These are phyloP conservation scores for Bicyclus anynana DNA, from an alignment of 1,140 invertebrate genomes.

Conservation along the genomic window DNA sequence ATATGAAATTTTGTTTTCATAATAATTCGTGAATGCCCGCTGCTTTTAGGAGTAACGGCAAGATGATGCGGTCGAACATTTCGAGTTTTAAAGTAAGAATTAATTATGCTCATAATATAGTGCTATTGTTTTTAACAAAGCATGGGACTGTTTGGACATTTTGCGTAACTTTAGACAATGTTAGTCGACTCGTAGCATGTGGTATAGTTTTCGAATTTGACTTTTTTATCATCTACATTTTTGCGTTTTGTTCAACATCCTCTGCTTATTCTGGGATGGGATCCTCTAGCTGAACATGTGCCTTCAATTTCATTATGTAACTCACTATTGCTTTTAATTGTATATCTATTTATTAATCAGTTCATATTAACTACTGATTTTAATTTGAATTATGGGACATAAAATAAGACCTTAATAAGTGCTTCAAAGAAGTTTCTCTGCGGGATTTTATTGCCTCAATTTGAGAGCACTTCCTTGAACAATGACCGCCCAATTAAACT, in stretches of 20 bases:
- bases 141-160: slow-evolving; percentile 61
- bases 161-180: slow-evolving; percentile 68
- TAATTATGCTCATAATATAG: slow-evolving; percentile 67
- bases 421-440: slow-evolving; percentile 44
- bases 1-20: slow-evolving; percentile 25
- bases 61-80: slow-evolving; percentile 58
- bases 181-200: slow-evolving; percentile 34
- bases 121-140: slow-evolving; percentile 58
- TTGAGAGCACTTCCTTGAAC: slow-evolving; percentile 56
- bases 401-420: too few relatives aligned
- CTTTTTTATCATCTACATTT: not conserved
- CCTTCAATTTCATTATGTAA: too few relatives aligned
- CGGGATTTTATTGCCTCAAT: slow-evolving; percentile 52
- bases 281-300: too few relatives aligned
- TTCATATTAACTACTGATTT: too few relatives aligned
- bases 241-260: not conserved
- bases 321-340: too few relatives aligned
- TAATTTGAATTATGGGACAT: too few relatives aligned
- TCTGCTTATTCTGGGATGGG: not conserved
- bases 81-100: slow-evolving; percentile 49
- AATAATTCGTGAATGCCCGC: slow-evolving; percentile 37
- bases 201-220: not conserved
- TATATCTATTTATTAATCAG: too few relatives aligned
- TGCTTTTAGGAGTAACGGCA: slow-evolving; percentile 67
- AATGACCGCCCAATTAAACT: slow-evolving; percentile 35